Percentiles rank a stretch among this genome's conserved stretches.
Evolutionary conservation across 2,888 invertebrate species (phyloP).

Genomic region (Mimas tiliae): DNA sequence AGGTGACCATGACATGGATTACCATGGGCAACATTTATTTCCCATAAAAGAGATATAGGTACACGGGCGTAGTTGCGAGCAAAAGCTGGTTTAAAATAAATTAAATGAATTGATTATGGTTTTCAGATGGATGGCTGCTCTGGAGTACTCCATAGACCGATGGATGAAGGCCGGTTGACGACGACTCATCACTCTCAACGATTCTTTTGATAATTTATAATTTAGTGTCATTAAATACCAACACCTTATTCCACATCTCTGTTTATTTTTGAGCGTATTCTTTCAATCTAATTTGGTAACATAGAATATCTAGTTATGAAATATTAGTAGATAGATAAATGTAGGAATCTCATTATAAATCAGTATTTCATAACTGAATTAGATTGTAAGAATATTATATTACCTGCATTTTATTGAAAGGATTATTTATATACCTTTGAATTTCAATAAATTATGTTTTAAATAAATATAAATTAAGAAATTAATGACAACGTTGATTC

Average conservation of each 20-base stretch:
- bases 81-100: too few species aligned
- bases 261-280: background rate
- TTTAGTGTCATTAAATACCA: conserved; percentile 37
- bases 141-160: conserved; percentile 97
- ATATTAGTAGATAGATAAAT: background rate
- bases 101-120: conserved; percentile 23
- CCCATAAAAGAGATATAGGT: too few species aligned
- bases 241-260: conserved; percentile 2
- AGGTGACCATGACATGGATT: too few species aligned
- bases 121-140: conserved; percentile 95
- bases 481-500: conserved; percentile 40
- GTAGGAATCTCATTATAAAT: conserved; percentile 8
- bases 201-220: conserved; percentile 70
- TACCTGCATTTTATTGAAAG: conserved; percentile 20
- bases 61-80: too few species aligned
- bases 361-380: conserved; percentile 1
- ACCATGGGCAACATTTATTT: too few species aligned
- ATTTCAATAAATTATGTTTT: too few species aligned
- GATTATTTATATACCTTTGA: too few species aligned
- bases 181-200: conserved; percentile 52
- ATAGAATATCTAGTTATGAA: background rate
- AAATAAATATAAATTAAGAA: conserved; percentile 29
- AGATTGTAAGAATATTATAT: conserved; percentile 9
- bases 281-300: background rate
- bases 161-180: conserved; percentile 93